Evolutionary conservation across 1,140 invertebrate genomes (phyloP).

Genomic region (Drosophila willistoni): DNA sequence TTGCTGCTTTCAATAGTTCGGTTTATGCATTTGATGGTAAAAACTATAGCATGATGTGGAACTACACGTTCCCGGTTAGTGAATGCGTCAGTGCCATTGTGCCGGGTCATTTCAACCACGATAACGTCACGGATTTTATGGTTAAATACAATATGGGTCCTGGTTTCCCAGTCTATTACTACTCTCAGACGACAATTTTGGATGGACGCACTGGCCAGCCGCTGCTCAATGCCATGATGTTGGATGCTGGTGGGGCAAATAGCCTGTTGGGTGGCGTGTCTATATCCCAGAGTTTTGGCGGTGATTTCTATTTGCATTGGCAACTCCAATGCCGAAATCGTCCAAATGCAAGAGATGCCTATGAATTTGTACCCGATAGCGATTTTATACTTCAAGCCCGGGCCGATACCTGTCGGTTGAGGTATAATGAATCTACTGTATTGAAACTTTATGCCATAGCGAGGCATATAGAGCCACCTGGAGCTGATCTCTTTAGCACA

Average conservation of each 20-base stretch:
- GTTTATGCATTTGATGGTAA: slow-evolving; percentile 89
- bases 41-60: slow-evolving; percentile 89
- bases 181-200: slow-evolving; percentile 88
- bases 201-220: slow-evolving; percentile 88
- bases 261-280: slow-evolving; percentile 79
- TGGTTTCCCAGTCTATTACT: slow-evolving; percentile 90
- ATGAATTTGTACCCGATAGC: slow-evolving; percentile 86
- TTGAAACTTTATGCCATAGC: slow-evolving; percentile 89
- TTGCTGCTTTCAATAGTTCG: slow-evolving; percentile 89
- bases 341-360: slow-evolving; percentile 86
- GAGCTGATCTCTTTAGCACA: slow-evolving; percentile 88
- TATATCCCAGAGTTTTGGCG: slow-evolving; percentile 79
- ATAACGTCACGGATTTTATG: slow-evolving; percentile 92
- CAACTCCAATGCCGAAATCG: slow-evolving; percentile 77
- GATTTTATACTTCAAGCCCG: slow-evolving; percentile 86
- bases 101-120: slow-evolving; percentile 92
- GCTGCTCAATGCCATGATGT: slow-evolving; percentile 86
- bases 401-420: slow-evolving; percentile 88
- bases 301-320: slow-evolving; percentile 82
- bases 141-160: slow-evolving; percentile 91
- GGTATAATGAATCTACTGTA: slow-evolving; percentile 88
- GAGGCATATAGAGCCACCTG: slow-evolving; percentile 87
- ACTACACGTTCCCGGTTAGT: slow-evolving; percentile 87
- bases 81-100: slow-evolving; percentile 89
- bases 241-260: slow-evolving; percentile 88